phyloP scores from a whole-genome alignment of 2,888 invertebrate species.

The Phasia obesa region DNA sequence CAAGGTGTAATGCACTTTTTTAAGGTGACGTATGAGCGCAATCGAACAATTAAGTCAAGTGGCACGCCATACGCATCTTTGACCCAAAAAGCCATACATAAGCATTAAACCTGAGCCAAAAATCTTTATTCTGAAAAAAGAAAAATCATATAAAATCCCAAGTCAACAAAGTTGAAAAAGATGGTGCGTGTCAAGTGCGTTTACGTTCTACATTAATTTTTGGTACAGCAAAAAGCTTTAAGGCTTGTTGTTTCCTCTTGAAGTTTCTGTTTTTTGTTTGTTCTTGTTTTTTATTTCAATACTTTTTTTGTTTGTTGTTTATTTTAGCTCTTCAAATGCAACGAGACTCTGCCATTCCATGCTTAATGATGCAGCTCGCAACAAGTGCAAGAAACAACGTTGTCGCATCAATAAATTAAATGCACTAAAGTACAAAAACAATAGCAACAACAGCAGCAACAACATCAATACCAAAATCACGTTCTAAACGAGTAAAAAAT shows the following conservation, averaged over 20 bases:
- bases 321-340: slow-evolving; percentile 20
- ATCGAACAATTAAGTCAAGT: slow-evolving; percentile 2
- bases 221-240: slow-evolving; percentile 20
- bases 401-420: slow-evolving; percentile 69
- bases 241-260: slow-evolving; percentile 6
- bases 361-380: slow-evolving; percentile 60
- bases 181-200: slow-evolving; percentile 63
- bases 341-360: slow-evolving; percentile 24
- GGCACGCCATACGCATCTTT: slow-evolving; percentile 33
- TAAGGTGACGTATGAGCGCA: slow-evolving; percentile 7
- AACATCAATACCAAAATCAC: slow-evolving; percentile 29
- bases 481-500: slow-evolving; percentile 42
- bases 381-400: slow-evolving; percentile 68
- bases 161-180: slow-evolving; percentile 12
- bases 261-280: slow-evolving; percentile 1
- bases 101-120: slow-evolving; percentile 9
- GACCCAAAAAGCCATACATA: slow-evolving; percentile 45
- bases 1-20: slow-evolving; percentile 51
- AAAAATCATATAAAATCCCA: background rate
- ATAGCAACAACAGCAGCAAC: slow-evolving; percentile 1
- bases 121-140: background rate
- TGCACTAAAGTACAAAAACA: slow-evolving; percentile 31
- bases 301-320: slow-evolving; percentile 17
- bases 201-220: slow-evolving; percentile 61
- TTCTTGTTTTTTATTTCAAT: slow-evolving; percentile 14